Conservation (phyloP, 1,140 invertebrate species). For the Gryllus bimaculatus region DNA sequence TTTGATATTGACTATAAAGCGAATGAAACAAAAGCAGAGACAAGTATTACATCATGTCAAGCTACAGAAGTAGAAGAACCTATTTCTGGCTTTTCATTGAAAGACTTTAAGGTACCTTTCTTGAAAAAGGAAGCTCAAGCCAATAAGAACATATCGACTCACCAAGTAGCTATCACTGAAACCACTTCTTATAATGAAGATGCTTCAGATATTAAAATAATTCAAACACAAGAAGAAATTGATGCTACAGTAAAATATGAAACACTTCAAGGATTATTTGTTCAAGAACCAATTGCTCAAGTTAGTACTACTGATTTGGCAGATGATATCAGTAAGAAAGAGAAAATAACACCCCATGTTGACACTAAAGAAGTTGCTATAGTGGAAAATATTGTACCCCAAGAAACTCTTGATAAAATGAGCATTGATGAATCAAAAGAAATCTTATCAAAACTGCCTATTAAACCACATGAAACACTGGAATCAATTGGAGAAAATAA, state of each 20-base stretch:
- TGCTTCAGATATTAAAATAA: neutral
- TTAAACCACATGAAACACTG: conserved; percentile 8
- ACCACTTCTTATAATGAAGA: neutral
- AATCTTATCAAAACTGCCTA: too few species aligned
- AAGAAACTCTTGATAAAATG: too few species aligned
- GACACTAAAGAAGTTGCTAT: neutral
- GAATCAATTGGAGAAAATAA: conserved; percentile 19
- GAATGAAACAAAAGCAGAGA: conserved; percentile 19
- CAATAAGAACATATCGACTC: neutral
- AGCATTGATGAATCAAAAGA: too few species aligned
- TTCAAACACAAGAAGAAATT: neutral
- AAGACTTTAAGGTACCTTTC: conserved; percentile 13
- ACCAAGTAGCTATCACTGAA: neutral
- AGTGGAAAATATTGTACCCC: neutral
- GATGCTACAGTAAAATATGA: conserved; percentile 13
- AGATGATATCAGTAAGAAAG: neutral
- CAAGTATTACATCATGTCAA: conserved; percentile 18
- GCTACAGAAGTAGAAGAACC: conserved; percentile 20
- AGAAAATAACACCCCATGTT: neutral
- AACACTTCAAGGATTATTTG: neutral
- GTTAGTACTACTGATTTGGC: neutral
- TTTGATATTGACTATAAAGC: conserved; percentile 20
- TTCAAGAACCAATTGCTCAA: neutral
- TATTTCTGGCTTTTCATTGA: conserved; percentile 19
- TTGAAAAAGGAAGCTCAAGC: conserved; percentile 14